These are phyloP conservation scores for Syrista parreyssii DNA, from an alignment of 2,888 invertebrate genomes.

Conservation along the genomic window DNA sequence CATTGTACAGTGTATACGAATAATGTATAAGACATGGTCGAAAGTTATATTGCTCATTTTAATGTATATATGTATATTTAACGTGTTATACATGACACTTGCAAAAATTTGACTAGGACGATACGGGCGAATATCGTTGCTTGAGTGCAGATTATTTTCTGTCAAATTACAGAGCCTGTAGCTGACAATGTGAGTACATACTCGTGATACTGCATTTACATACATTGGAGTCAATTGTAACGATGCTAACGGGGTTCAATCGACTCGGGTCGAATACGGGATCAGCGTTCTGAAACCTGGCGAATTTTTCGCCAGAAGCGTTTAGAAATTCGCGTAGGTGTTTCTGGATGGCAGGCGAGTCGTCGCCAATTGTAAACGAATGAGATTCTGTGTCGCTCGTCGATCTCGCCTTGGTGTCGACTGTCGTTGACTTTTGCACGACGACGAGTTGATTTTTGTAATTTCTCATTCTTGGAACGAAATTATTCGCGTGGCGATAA, in stretches of 20 bases:
- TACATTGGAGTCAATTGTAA: not conserved
- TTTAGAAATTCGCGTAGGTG: constrained; percentile 34
- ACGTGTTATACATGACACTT: not conserved
- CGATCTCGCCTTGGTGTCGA: not conserved
- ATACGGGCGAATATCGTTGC: not conserved
- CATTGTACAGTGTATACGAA: not conserved
- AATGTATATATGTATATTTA: not conserved
- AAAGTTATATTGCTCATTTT: not conserved
- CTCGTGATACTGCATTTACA: not conserved
- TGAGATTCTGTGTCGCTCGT: too few relatives aligned
- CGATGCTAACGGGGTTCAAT: not conserved
- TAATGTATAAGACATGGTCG: not conserved
- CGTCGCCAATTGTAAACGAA: constrained; percentile 19
- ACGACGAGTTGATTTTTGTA: not conserved
- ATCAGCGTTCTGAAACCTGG: constrained; percentile 7
- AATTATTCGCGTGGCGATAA: not conserved
- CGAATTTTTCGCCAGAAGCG: constrained; percentile 34
- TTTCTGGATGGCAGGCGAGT: constrained; percentile 28
- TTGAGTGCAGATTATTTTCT: not conserved
- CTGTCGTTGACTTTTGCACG: not conserved
- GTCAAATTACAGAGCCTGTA: too few relatives aligned
- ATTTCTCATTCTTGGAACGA: not conserved
- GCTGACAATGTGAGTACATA: too few relatives aligned
- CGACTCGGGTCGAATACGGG: constrained; percentile 28
- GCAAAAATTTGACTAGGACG: not conserved